These are phyloP conservation scores for Anas platyrhynchos DNA, from an alignment of 2,113 vertebrate genomes.

Conservation along the genomic window DNA sequence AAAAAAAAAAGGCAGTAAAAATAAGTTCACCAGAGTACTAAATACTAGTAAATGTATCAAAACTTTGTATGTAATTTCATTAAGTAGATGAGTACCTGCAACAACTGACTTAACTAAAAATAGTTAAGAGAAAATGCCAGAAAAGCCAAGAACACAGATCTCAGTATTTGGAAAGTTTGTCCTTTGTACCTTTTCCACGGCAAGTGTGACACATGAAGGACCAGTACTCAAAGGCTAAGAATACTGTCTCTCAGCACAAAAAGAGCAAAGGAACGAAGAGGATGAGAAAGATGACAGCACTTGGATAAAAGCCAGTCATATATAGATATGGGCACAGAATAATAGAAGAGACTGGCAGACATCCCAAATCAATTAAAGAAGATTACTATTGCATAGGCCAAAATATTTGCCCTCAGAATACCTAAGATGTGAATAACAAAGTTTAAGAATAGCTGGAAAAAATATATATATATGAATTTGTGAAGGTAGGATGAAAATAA, in stretches of 20 bases:
- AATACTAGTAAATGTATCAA: neutral
- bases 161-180: constrained; percentile 11
- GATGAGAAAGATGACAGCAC: constrained; percentile 45
- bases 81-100: neutral
- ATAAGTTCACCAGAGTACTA: neutral
- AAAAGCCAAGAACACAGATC: neutral
- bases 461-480: neutral
- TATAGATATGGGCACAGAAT: constrained; percentile 64
- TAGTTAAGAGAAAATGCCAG: neutral
- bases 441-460: constrained; percentile 1
- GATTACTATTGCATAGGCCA: constrained; percentile 62
- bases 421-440: constrained; percentile 53
- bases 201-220: constrained; percentile 12
- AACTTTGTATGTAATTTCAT: constrained; percentile 17
- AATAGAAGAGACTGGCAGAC: constrained; percentile 71
- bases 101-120: constrained; percentile 8
- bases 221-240: constrained; percentile 11
- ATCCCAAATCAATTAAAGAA: constrained; percentile 78
- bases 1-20: neutral
- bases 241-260: constrained; percentile 43
- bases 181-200: constrained; percentile 29
- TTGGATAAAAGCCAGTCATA: constrained; percentile 68
- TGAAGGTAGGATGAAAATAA: neutral
- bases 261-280: constrained; percentile 60
- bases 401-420: constrained; percentile 54